Conservation (phyloP, 2,113 vertebrate genomes). For the Nibea albiflora region DNA sequence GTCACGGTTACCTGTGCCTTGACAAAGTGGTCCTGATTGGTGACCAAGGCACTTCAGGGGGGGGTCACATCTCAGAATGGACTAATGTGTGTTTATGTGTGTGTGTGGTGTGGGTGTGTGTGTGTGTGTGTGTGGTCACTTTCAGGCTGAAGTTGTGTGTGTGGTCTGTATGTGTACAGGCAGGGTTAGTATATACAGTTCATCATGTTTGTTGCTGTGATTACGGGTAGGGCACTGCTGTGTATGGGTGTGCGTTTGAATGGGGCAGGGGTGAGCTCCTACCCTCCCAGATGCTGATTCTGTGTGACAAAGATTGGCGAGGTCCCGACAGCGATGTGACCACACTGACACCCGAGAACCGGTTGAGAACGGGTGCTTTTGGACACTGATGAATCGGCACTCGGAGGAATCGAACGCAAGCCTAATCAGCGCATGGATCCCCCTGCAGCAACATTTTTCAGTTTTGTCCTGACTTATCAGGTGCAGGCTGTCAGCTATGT, state of each 20-base stretch:
- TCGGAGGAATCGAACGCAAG: slow-evolving; percentile 72
- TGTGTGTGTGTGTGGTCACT: slow-evolving; percentile 33
- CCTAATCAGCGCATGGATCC: slow-evolving; percentile 82
- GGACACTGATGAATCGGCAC: slow-evolving; percentile 83
- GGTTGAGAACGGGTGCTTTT: slow-evolving; percentile 61
- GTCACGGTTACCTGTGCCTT: slow-evolving; percentile 84
- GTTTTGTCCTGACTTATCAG: slow-evolving; percentile 82
- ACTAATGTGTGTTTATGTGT: slow-evolving; percentile 37
- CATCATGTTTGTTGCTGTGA: slow-evolving; percentile 67
- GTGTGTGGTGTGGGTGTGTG: slow-evolving; percentile 30
- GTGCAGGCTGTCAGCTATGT: slow-evolving; percentile 68
- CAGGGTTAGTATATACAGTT: slow-evolving; percentile 59
- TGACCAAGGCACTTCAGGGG: slow-evolving; percentile 71
- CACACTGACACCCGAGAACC: slow-evolving; percentile 73
- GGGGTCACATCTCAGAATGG: slow-evolving; percentile 62
- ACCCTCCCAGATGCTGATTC: slow-evolving; percentile 63
- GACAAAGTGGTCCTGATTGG: slow-evolving; percentile 83
- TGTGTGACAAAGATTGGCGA: slow-evolving; percentile 81
- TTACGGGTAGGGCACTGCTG: slow-evolving; percentile 42
- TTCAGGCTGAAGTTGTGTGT: slow-evolving; percentile 56
- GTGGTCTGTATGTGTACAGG: slow-evolving; percentile 44
- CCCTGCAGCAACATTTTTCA: slow-evolving; percentile 82
- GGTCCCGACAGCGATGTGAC: slow-evolving; percentile 77
- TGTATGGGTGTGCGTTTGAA: slow-evolving; percentile 36
- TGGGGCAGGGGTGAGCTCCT: slow-evolving; percentile 42